Conservation (phyloP, 2,888 invertebrate genomes). For the Pristionchus exspectatus region DNA sequence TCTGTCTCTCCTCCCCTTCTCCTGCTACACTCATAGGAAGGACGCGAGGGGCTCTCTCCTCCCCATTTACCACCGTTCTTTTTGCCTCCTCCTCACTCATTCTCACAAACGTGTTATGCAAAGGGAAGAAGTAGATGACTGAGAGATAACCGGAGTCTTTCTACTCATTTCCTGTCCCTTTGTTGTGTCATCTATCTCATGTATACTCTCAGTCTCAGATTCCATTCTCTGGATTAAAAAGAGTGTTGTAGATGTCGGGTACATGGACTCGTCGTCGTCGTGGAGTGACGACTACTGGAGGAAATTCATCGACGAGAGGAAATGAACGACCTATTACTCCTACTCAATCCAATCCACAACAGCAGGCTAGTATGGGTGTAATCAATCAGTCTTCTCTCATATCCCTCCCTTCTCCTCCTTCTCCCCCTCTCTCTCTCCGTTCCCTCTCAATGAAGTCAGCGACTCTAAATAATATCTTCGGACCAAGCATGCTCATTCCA, state of each 20-base stretch:
- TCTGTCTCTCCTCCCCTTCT: constrained; percentile 40
- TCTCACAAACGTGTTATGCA: constrained; percentile 52
- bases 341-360: constrained; percentile 41
- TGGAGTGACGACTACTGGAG: background rate
- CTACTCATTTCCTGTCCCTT: background rate
- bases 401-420: constrained; percentile 1
- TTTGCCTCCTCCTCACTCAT: constrained; percentile 30
- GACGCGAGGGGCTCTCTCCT: constrained; percentile 23
- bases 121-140: constrained; percentile 41
- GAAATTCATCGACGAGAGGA: background rate
- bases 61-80: constrained; percentile 53
- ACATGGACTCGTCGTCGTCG: constrained; percentile 51
- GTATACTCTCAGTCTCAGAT: constrained; percentile 2
- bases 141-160: constrained; percentile 48
- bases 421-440: background rate
- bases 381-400: background rate
- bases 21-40: constrained; percentile 34
- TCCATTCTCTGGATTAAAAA: background rate
- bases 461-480: constrained; percentile 16
- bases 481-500: background rate
- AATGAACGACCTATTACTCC: background rate
- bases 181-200: constrained; percentile 13
- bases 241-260: constrained; percentile 52
- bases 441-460: background rate
- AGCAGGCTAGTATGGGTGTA: constrained; percentile 38